These are phyloP conservation scores for Globia sparganii DNA, from an alignment of 2,888 invertebrate species.

Conservation along the genomic window DNA sequence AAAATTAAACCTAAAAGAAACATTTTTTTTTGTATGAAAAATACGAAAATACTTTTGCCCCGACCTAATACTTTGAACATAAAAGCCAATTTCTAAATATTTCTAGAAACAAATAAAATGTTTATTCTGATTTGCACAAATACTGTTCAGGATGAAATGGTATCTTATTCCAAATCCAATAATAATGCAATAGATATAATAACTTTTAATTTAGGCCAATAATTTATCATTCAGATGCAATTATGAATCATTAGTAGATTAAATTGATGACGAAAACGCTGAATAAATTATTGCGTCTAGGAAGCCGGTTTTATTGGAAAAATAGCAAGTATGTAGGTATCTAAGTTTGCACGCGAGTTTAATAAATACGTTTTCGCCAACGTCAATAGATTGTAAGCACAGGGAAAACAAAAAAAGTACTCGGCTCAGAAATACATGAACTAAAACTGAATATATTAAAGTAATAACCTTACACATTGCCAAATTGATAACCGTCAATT, in stretches of 20 bases:
- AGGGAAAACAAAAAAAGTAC: slow-evolving; percentile 8
- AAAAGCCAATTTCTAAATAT: neutral
- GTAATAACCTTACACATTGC: neutral
- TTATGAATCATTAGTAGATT: slow-evolving; percentile 17
- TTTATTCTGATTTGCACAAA: neutral
- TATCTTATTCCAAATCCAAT: neutral
- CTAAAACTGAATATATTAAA: neutral
- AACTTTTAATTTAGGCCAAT: slow-evolving; percentile 3
- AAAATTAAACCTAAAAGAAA: no score
- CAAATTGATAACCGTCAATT: slow-evolving; percentile 1
- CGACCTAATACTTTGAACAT: neutral
- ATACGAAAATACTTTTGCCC: no score
- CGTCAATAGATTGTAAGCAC: neutral
- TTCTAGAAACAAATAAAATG: neutral
- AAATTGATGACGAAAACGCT: slow-evolving; percentile 9
- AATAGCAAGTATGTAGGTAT: neutral
- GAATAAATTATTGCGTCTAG: slow-evolving; percentile 13
- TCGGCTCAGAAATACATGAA: neutral
- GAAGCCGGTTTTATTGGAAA: slow-evolving; percentile 5
- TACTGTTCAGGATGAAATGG: neutral
- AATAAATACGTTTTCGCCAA: neutral
- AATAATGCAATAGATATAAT: no score
- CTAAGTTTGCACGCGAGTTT: neutral
- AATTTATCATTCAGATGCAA: neutral
- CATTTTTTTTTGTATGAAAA: no score